Evolutionary conservation across 2,888 invertebrate species (phyloP).

Genomic region (Pimpla rufipes): DNA sequence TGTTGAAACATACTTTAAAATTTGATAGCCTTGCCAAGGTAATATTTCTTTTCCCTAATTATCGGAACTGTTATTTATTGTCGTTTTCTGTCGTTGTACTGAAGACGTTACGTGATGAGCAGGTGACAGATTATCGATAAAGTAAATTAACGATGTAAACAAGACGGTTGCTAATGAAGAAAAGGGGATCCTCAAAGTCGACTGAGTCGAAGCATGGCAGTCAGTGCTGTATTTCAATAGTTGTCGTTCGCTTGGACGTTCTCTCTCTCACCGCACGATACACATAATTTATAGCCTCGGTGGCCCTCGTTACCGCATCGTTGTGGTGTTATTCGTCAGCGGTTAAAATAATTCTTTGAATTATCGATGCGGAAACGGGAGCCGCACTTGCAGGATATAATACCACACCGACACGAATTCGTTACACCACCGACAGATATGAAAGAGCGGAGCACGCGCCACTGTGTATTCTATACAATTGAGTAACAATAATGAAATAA

Average conservation of each 20-base stretch:
- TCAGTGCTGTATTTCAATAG: background rate
- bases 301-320: conserved; percentile 29
- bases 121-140: too few species aligned
- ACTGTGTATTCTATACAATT: conserved; percentile 24
- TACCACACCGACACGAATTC: conserved; percentile 47
- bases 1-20: too few species aligned
- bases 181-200: background rate
- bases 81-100: too few species aligned
- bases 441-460: conserved; percentile 46
- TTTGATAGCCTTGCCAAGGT: too few species aligned
- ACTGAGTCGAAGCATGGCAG: background rate
- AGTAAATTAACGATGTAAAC: too few species aligned
- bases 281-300: conserved; percentile 37
- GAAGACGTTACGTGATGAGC: too few species aligned
- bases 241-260: conserved; percentile 26
- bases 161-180: conserved; percentile 10
- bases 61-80: too few species aligned
- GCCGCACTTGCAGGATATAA: conserved; percentile 41
- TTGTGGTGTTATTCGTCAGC: conserved; percentile 52
- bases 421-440: conserved; percentile 44
- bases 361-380: conserved; percentile 60
- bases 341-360: conserved; percentile 66
- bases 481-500: conserved; percentile 56
- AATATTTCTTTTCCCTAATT: too few species aligned
- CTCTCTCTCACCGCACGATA: conserved; percentile 10